Percentiles rank a stretch among this genome's conserved stretches.
Conservation (phyloP, 2,888 invertebrate species). For the Neoaliturus tenellus region DNA sequence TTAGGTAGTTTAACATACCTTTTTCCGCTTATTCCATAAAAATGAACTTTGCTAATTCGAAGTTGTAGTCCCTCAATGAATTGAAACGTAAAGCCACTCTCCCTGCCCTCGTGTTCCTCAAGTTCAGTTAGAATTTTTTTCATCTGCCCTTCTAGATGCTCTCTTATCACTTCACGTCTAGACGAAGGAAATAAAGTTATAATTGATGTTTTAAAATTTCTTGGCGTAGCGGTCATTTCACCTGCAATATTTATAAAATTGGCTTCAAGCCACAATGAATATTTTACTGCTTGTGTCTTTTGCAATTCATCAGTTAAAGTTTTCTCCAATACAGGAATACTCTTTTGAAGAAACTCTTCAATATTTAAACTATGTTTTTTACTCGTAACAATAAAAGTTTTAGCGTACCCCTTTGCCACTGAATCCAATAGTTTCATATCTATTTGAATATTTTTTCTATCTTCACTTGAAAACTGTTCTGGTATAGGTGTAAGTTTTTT, state of each 20-base stretch:
- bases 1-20: background rate
- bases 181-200: background rate
- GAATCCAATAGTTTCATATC: too few relatives aligned
- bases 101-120: background rate
- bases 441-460: too few relatives aligned
- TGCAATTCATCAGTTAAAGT: background rate
- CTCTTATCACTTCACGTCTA: background rate
- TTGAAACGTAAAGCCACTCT: background rate
- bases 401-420: background rate
- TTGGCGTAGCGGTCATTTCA: background rate
- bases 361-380: background rate
- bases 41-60: conserved; percentile 53
- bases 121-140: background rate
- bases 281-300: background rate
- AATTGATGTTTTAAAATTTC: background rate
- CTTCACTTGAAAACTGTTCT: too few relatives aligned
- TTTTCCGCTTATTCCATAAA: background rate
- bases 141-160: background rate
- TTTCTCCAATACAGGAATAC: background rate
- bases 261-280: background rate
- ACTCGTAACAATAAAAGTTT: background rate
- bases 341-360: background rate
- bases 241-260: background rate
- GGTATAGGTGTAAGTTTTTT: too few relatives aligned
- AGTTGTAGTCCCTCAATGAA: conserved; percentile 59